Evolutionary conservation across 1,140 invertebrate genomes (phyloP).

Genomic region (Phymorhynchus buccinoides): DNA sequence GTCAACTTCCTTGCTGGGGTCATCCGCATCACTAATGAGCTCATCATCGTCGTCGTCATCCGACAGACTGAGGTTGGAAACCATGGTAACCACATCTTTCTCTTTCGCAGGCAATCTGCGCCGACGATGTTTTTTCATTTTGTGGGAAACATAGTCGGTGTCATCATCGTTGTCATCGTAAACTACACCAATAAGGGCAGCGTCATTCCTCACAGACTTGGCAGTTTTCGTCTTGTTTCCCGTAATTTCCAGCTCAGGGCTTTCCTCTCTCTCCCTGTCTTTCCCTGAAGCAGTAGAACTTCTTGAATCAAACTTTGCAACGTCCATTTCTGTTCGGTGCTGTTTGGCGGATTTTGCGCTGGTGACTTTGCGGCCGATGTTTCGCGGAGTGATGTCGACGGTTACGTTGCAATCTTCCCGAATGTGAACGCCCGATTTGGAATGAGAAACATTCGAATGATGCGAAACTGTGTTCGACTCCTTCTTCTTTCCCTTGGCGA

Average conservation of each 20-base stretch:
- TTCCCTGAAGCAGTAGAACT: not conserved
- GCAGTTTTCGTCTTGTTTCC: conserved; percentile 5
- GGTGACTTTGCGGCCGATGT: conserved; percentile 55
- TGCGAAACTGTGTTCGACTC: too few species aligned
- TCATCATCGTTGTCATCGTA: conserved; percentile 8
- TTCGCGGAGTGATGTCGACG: conserved; percentile 60
- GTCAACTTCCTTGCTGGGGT: conserved; percentile 14
- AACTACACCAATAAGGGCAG: not conserved
- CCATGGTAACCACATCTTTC: conserved; percentile 58
- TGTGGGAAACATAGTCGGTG: conserved; percentile 31
- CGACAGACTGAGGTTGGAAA: conserved; percentile 46
- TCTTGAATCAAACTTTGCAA: not conserved
- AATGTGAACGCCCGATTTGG: conserved; percentile 48
- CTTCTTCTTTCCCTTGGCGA: not conserved
- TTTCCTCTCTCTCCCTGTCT: not conserved
- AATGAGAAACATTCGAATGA: not conserved
- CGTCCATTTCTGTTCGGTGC: not conserved
- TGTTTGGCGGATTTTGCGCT: conserved; percentile 42
- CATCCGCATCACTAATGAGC: conserved; percentile 39
- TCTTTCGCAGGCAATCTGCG: not conserved
- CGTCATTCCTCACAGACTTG: not conserved
- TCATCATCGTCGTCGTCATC: conserved; percentile 52
- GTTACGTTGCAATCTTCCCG: conserved; percentile 56
- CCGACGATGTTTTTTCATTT: conserved; percentile 30
- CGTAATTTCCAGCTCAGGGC: conserved; percentile 19